Evolutionary conservation across 2,888 invertebrate species (phyloP).

Genomic region (Mythimna loreyi): DNA sequence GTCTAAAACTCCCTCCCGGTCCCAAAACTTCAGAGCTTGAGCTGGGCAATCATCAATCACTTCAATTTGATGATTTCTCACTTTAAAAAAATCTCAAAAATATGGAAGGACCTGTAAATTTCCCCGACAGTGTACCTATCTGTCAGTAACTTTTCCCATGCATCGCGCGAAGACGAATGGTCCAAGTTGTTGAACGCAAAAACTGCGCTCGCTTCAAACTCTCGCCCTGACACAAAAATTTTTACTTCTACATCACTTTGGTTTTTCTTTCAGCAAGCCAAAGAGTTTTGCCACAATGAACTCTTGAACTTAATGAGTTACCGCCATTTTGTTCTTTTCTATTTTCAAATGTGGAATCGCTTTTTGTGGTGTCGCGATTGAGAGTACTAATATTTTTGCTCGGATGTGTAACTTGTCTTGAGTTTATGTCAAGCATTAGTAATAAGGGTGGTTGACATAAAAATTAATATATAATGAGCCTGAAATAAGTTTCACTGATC

Average conservation of each 20-base stretch:
- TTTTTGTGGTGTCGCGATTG: background rate
- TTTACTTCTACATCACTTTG: conserved; percentile 63
- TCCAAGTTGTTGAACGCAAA: conserved; percentile 82
- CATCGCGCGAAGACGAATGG: conserved; percentile 87
- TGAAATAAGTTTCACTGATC: background rate
- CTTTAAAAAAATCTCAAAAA: background rate
- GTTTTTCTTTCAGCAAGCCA: conserved; percentile 57
- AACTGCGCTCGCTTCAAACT: conserved; percentile 72
- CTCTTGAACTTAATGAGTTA: conserved; percentile 57
- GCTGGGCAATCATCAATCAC: too few relatives aligned
- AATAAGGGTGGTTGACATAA: background rate
- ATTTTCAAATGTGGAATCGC: conserved; percentile 9
- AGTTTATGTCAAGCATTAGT: background rate
- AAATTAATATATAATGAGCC: background rate
- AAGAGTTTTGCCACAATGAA: conserved; percentile 54
- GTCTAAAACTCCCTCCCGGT: too few relatives aligned
- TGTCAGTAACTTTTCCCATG: conserved; percentile 87
- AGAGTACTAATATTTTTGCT: background rate
- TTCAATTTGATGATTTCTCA: too few relatives aligned
- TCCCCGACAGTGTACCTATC: conserved; percentile 77
- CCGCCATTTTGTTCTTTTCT: conserved; percentile 31
- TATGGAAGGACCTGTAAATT: conserved; percentile 4
- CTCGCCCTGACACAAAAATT: conserved; percentile 61
- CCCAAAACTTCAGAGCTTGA: too few relatives aligned
- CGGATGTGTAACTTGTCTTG: conserved; percentile 11